Percentiles rank a stretch among this genome's conserved stretches.
These are phyloP conservation scores for Lottia scabra DNA, from an alignment of 2,888 invertebrate genomes.

Conservation along the genomic window DNA sequence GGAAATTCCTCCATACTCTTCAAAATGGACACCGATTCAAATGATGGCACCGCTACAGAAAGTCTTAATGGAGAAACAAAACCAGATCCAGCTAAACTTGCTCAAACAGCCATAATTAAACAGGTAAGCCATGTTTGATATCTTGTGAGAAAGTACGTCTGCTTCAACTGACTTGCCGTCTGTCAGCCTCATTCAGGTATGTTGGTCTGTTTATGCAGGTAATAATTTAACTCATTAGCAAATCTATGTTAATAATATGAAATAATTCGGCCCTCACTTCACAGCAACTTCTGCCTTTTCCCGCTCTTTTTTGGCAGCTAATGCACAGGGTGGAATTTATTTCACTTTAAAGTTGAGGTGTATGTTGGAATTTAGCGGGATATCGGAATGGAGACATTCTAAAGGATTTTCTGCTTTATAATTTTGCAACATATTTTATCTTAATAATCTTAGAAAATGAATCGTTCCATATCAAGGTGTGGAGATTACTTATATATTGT, in stretches of 20 bases:
- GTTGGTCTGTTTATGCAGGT: slow-evolving; percentile 39
- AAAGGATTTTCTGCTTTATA: not conserved
- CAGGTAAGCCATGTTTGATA: slow-evolving; percentile 51
- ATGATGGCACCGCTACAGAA: slow-evolving; percentile 58
- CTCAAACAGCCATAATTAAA: slow-evolving; percentile 67
- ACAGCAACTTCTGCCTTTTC: not conserved
- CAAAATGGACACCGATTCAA: slow-evolving; percentile 63
- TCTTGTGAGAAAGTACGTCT: slow-evolving; percentile 2
- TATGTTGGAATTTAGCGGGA: too few relatives aligned
- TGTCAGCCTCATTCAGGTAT: slow-evolving; percentile 24
- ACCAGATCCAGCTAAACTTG: slow-evolving; percentile 65
- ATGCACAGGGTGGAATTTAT: too few relatives aligned
- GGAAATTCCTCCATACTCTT: slow-evolving; percentile 17
- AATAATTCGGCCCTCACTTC: slow-evolving; percentile 24
- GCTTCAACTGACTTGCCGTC: not conserved
- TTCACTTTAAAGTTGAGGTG: too few relatives aligned
- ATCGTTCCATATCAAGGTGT: not conserved
- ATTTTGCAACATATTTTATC: slow-evolving; percentile 3
- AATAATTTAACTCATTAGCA: slow-evolving; percentile 56
- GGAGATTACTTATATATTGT: not conserved
- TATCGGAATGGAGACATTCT: too few relatives aligned
- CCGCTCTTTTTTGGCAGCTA: too few relatives aligned
- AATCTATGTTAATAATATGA: slow-evolving; percentile 63
- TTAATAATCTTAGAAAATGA: not conserved
- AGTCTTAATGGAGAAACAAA: slow-evolving; percentile 65